phyloP scores from a whole-genome alignment of 2,797 vertebrate genomes.

The Cyclura pinguis region DNA sequence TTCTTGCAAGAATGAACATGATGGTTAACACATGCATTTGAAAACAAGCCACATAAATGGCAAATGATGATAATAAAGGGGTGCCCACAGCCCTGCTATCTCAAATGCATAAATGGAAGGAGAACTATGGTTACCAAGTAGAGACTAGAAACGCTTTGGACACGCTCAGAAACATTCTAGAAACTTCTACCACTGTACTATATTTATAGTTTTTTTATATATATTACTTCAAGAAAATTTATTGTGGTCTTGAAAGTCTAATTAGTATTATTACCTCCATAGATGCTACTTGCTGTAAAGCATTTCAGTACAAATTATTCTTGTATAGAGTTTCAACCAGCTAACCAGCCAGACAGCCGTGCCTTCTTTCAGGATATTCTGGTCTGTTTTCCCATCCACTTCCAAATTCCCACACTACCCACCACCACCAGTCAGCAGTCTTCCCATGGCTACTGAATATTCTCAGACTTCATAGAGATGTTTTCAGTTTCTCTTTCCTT shows the following conservation, averaged over 20 bases:
- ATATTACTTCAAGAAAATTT: background rate
- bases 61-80: background rate
- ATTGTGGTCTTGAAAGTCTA: background rate
- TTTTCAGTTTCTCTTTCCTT: background rate
- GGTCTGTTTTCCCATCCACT: background rate
- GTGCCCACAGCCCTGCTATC: no score
- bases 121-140: background rate
- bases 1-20: background rate
- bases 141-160: background rate
- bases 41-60: background rate
- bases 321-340: background rate
- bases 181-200: no score
- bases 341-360: background rate
- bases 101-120: background rate
- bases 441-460: background rate
- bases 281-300: background rate
- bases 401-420: no score
- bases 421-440: background rate
- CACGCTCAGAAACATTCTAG: background rate
- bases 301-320: background rate
- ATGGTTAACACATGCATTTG: background rate
- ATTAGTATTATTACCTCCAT: background rate
- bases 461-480: background rate
- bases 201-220: background rate
- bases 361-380: background rate